Conservation (phyloP, 2,888 invertebrate species). For the Acanthosepion esculentum region DNA sequence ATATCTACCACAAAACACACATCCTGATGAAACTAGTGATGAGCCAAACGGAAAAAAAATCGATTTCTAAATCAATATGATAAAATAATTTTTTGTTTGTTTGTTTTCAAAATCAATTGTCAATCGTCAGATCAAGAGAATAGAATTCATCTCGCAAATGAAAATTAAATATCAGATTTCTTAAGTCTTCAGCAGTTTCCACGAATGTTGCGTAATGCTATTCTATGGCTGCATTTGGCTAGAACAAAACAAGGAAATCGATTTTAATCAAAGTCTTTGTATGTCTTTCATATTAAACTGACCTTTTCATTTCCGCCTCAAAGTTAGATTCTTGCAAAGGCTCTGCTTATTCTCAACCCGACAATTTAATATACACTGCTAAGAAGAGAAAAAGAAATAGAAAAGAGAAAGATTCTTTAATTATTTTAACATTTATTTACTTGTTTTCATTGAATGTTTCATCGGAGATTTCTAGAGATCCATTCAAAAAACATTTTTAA, state of each 20-base stretch:
- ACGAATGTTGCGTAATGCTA: background rate
- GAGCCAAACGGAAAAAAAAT: too few relatives aligned
- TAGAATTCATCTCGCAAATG: background rate
- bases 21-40: too few relatives aligned
- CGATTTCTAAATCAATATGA: too few relatives aligned
- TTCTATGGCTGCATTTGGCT: background rate
- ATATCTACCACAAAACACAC: too few relatives aligned
- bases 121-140: background rate
- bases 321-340: conserved; percentile 10
- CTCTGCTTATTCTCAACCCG: background rate
- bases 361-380: background rate
- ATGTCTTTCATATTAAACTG: background rate
- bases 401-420: background rate
- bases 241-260: background rate
- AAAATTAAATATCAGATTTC: background rate
- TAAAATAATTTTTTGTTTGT: too few relatives aligned
- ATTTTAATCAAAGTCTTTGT: background rate
- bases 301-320: background rate
- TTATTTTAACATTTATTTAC: background rate
- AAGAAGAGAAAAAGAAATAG: background rate
- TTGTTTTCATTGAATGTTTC: background rate
- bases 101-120: background rate
- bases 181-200: background rate
- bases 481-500: background rate
- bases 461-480: background rate